These are phyloP conservation scores for Drosophila aff. DNA, from an alignment of 1,140 invertebrate genomes.

Conservation along the genomic window DNA sequence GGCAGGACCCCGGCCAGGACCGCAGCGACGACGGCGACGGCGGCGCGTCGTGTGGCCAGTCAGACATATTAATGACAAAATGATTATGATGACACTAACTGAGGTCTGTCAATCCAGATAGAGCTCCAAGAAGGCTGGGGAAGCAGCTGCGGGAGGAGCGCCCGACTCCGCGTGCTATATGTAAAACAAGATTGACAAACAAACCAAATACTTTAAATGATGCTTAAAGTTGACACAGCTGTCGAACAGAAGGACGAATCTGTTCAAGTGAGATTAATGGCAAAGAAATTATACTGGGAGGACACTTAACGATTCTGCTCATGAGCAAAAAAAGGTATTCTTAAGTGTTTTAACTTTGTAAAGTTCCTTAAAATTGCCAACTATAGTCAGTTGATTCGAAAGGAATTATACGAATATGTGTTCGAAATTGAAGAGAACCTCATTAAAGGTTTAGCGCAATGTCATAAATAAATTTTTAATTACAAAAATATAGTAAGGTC, in stretches of 20 bases:
- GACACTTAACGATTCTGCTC: slow-evolving; percentile 5
- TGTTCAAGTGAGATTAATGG: slow-evolving; percentile 48
- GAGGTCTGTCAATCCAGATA: slow-evolving; percentile 56
- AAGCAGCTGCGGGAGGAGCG: background rate
- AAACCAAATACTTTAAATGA: slow-evolving; percentile 58
- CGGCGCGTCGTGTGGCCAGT: slow-evolving; percentile 66
- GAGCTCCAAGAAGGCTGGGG: slow-evolving; percentile 1
- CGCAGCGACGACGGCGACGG: slow-evolving; percentile 14
- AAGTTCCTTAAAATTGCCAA: background rate
- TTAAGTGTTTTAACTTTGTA: background rate
- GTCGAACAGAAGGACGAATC: slow-evolving; percentile 21
- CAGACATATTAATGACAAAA: slow-evolving; percentile 85
- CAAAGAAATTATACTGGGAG: slow-evolving; percentile 22
- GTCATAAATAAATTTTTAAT: no score
- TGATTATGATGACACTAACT: slow-evolving; percentile 83
- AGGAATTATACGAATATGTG: background rate
- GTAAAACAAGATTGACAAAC: slow-evolving; percentile 60
- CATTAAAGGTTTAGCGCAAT: background rate
- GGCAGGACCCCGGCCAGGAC: slow-evolving; percentile 23
- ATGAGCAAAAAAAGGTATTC: no score
- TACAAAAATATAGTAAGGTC: background rate
- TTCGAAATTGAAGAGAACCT: no score
- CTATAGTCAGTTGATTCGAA: background rate
- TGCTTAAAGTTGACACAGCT: slow-evolving; percentile 60
- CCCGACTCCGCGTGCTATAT: slow-evolving; percentile 29